These are phyloP conservation scores for Virgularia gustaviana DNA, from an alignment of 92 coral and sea anemone genomes.

Conservation along the genomic window DNA sequence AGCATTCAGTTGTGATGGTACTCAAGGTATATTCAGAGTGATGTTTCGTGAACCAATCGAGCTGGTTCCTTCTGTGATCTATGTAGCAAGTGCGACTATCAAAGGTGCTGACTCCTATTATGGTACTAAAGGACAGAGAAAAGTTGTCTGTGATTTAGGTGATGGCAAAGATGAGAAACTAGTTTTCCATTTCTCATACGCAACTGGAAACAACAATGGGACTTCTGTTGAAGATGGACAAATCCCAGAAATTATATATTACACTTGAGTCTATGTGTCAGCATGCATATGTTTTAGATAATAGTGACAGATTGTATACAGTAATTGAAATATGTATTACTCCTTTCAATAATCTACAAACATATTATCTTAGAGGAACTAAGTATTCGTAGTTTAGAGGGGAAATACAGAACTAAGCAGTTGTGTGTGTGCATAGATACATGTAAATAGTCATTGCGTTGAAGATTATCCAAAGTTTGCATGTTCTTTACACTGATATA, in stretches of 20 bases:
- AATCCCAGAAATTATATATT: constrained; percentile 91
- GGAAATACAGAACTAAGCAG: too few relatives aligned
- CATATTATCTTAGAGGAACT: too few relatives aligned
- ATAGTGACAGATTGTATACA: too few relatives aligned
- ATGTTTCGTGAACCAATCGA: constrained; percentile 97
- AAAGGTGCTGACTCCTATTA: constrained; percentile 96
- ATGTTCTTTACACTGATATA: too few relatives aligned
- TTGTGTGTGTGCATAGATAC: too few relatives aligned
- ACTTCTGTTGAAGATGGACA: constrained; percentile 98
- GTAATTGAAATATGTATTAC: too few relatives aligned
- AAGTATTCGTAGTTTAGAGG: too few relatives aligned
- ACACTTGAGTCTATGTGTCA: too few relatives aligned
- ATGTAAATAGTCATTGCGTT: too few relatives aligned
- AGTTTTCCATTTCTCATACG: constrained; percentile 83
- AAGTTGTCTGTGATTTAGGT: constrained; percentile 60
- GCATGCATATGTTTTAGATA: too few relatives aligned
- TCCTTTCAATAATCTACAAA: too few relatives aligned
- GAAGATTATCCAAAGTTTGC: too few relatives aligned
- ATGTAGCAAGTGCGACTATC: constrained; percentile 86
- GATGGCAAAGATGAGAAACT: constrained; percentile 74
- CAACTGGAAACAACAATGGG: constrained; percentile 94
- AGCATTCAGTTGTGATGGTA: constrained; percentile 92
- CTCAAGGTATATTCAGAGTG: constrained; percentile 78
- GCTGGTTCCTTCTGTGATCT: constrained; percentile 62
- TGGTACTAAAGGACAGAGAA: constrained; percentile 89